These are phyloP conservation scores for Lycophotia porphyrea DNA, from an alignment of 2,888 invertebrate genomes.

Conservation along the genomic window DNA sequence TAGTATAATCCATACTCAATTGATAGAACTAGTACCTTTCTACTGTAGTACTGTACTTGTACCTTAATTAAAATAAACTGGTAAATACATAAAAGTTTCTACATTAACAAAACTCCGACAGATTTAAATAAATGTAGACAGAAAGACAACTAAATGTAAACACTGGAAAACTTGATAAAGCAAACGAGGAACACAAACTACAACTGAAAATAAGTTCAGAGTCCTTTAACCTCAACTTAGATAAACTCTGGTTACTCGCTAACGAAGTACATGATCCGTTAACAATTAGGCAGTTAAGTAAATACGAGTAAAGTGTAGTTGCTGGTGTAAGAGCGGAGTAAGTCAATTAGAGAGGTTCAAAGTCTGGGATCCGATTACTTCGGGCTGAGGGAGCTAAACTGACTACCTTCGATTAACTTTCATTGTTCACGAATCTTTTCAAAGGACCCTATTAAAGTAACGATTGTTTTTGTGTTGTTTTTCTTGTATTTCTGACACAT, in stretches of 20 bases:
- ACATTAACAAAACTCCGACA: not conserved
- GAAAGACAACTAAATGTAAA: slow-evolving; percentile 3
- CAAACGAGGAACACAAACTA: slow-evolving; percentile 8
- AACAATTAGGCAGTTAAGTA: slow-evolving; percentile 41
- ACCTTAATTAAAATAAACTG: not conserved
- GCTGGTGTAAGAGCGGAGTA: slow-evolving; percentile 22
- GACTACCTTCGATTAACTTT: slow-evolving; percentile 15
- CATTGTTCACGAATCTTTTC: slow-evolving; percentile 5
- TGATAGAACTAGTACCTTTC: not conserved
- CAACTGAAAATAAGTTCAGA: slow-evolving; percentile 10
- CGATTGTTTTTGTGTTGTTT: not conserved
- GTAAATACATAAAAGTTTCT: not conserved
- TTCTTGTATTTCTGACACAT: not conserved
- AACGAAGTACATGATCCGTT: slow-evolving; percentile 37
- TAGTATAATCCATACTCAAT: not conserved
- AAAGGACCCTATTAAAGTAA: not conserved
- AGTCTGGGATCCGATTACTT: slow-evolving; percentile 32
- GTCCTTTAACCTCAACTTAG: slow-evolving; percentile 2
- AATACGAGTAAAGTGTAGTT: slow-evolving; percentile 31
- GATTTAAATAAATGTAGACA: not conserved
- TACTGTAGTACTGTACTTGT: not conserved
- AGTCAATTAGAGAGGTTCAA: slow-evolving; percentile 43
- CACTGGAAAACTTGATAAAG: not conserved
- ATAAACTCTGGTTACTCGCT: slow-evolving; percentile 21
- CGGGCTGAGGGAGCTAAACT: slow-evolving; percentile 1